These are phyloP conservation scores for Manacus vitellinus DNA, from an alignment of 2,113 vertebrate genomes.

Conservation along the genomic window DNA sequence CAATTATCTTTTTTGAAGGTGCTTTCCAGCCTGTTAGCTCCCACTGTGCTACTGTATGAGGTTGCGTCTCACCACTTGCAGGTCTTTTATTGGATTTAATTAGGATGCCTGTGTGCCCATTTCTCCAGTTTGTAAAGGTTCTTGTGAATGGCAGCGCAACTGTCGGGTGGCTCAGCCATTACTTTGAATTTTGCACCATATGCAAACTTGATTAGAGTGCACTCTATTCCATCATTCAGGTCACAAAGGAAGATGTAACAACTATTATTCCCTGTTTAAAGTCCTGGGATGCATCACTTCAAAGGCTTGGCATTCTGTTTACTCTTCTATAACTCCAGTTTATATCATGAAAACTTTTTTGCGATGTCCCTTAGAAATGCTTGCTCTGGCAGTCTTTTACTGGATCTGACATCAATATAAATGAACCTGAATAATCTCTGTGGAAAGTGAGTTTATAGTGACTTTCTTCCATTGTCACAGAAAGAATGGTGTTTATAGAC, in stretches of 20 bases:
- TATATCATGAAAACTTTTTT: not conserved
- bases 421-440: not conserved
- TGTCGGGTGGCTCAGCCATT: not conserved
- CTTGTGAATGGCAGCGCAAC: not conserved
- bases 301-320: not conserved
- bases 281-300: not conserved
- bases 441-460: not conserved
- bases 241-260: not conserved
- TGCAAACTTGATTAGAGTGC: not conserved
- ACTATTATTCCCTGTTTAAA: not conserved
- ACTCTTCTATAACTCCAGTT: not conserved
- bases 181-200: not conserved
- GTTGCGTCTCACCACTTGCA: not conserved
- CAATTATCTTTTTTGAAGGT: not conserved
- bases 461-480: not conserved
- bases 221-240: not conserved
- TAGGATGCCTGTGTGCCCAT: not conserved
- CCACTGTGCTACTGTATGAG: not conserved
- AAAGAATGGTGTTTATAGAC: not conserved
- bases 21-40: not conserved
- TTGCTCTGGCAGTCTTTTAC: not conserved
- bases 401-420: not conserved
- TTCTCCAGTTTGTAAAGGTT: not conserved
- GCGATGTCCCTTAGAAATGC: not conserved
- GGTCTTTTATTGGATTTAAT: not conserved